Percentiles rank a stretch among this genome's conserved stretches.
Evolutionary conservation across 2,113 vertebrate genomes (phyloP).

Genomic region (Pomatostomus ruficeps): DNA sequence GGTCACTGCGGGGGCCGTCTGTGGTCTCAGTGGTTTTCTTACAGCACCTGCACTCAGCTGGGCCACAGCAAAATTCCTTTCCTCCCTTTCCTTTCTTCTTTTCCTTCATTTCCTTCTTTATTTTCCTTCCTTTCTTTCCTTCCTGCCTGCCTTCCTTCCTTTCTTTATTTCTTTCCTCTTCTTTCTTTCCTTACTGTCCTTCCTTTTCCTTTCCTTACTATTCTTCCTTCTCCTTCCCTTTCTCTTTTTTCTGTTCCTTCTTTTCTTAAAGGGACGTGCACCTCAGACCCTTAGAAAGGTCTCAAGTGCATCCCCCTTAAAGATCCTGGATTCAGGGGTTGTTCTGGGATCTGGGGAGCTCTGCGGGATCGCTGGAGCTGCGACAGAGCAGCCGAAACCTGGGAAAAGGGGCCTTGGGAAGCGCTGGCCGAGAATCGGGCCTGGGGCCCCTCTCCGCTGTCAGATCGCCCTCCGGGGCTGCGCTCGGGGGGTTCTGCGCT

Average conservation of each 20-base stretch:
- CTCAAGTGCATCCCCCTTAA: rapidly evolving
- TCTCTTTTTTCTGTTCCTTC: too few species aligned
- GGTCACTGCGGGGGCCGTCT: rapidly evolving
- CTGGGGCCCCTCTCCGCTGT: not conserved
- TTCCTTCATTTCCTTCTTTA: too few species aligned
- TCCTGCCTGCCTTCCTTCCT: too few species aligned
- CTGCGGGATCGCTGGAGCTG: rapidly evolving
- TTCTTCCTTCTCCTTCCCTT: not conserved
- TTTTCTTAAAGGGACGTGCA: not conserved
- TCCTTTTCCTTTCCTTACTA: not conserved
- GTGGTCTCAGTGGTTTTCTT: rapidly evolving
- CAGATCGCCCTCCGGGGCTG: rapidly evolving
- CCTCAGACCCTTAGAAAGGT: not conserved
- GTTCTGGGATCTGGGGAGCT: rapidly evolving
- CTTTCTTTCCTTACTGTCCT: not conserved
- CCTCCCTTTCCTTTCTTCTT: too few species aligned
- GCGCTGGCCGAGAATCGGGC: not conserved
- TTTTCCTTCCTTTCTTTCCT: not conserved
- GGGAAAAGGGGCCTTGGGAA: not conserved
- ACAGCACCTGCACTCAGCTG: rapidly evolving
- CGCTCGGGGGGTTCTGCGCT: rapidly evolving
- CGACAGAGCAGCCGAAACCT: not conserved
- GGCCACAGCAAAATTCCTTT: not conserved
- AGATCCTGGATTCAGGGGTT: rapidly evolving
- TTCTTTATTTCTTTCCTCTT: not conserved